Conservation (phyloP, 2,113 vertebrate genomes). For the Corythoichthys haematopterus region DNA sequence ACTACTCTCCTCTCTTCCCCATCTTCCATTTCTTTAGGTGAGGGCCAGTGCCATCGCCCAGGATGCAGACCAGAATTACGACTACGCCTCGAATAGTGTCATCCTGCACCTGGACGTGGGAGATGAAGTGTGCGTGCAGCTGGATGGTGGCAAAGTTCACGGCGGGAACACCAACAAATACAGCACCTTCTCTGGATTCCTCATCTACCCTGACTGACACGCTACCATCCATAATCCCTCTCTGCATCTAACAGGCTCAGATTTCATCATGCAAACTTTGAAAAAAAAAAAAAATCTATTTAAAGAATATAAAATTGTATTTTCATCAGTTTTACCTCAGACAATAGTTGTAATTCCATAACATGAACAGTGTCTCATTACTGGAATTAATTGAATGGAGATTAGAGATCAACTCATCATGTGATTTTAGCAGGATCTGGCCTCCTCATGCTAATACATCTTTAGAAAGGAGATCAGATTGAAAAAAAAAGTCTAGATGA, state of each 20-base stretch:
- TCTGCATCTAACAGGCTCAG: constrained; percentile 27
- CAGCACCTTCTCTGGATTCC: constrained; percentile 92
- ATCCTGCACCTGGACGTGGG: constrained; percentile 89
- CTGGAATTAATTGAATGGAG: not conserved
- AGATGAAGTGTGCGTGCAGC: constrained; percentile 87
- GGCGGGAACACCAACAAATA: constrained; percentile 94
- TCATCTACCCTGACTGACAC: constrained; percentile 84
- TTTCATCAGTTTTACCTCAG: constrained; percentile 41
- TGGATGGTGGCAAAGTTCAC: constrained; percentile 89
- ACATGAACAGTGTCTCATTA: constrained; percentile 35
- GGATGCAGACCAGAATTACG: constrained; percentile 83
- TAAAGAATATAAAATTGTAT: constrained; percentile 47
- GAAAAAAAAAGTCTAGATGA: constrained; percentile 63
- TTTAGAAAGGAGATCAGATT: constrained; percentile 31
- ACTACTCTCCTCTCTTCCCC: not conserved
- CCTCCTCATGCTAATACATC: constrained; percentile 47
- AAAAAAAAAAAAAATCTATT: constrained; percentile 22
- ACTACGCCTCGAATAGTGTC: constrained; percentile 89
- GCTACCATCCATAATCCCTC: constrained; percentile 14
- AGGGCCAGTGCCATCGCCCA: constrained; percentile 83
- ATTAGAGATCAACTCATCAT: not conserved
- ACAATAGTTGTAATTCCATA: constrained; percentile 37
- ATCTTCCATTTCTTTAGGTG: constrained; percentile 63
- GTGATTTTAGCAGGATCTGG: constrained; percentile 22
- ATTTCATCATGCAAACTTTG: constrained; percentile 17